A percentile compares a stretch with the other conserved stretches of the same genome.
phyloP scores from a whole-genome alignment of 2,888 invertebrate species.

The Pristionchus maxplancki region DNA sequence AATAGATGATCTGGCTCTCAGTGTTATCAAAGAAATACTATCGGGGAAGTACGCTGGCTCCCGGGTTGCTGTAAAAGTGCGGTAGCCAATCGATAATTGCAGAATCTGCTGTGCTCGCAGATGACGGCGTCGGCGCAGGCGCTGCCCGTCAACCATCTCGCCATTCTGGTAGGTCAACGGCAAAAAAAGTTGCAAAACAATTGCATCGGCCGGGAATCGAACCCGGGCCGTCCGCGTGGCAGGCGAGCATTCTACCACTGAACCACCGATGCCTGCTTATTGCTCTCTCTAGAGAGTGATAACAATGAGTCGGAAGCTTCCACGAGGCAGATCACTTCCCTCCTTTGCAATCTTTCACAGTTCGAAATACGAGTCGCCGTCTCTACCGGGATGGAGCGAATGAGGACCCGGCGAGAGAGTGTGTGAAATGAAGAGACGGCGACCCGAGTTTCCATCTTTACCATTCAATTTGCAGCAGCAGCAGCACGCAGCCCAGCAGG shows the following conservation, averaged over 20 bases:
- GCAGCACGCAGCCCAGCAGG: slow-evolving; percentile 2
- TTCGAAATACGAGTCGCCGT: too few species aligned
- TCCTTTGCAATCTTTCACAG: too few species aligned
- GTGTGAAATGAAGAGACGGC: too few species aligned
- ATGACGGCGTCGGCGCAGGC: slow-evolving; percentile 56
- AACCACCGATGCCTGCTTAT: slow-evolving; percentile 74
- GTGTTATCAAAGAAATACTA: too few species aligned
- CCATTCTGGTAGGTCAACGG: neutral
- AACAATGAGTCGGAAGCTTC: too few species aligned
- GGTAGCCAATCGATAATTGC: neutral
- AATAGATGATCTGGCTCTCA: too few species aligned
- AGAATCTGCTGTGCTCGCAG: slow-evolving; percentile 65
- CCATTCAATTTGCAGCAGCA: slow-evolving; percentile 43
- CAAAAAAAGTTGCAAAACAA: slow-evolving; percentile 37
- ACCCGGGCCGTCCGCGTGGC: slow-evolving; percentile 76
- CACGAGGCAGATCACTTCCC: too few species aligned
- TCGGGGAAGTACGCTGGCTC: too few species aligned
- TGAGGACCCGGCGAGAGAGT: too few species aligned
- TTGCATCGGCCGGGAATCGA: slow-evolving; percentile 75
- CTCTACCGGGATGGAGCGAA: too few species aligned
- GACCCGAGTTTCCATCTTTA: too few species aligned
- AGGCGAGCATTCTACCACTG: slow-evolving; percentile 76
- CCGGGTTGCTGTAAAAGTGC: neutral
- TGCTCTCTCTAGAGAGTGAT: too few species aligned
- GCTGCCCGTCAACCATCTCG: slow-evolving; percentile 44